These are phyloP conservation scores for Rhinoraja longicauda DNA, from an alignment of 2,797 vertebrate species.

Conservation along the genomic window DNA sequence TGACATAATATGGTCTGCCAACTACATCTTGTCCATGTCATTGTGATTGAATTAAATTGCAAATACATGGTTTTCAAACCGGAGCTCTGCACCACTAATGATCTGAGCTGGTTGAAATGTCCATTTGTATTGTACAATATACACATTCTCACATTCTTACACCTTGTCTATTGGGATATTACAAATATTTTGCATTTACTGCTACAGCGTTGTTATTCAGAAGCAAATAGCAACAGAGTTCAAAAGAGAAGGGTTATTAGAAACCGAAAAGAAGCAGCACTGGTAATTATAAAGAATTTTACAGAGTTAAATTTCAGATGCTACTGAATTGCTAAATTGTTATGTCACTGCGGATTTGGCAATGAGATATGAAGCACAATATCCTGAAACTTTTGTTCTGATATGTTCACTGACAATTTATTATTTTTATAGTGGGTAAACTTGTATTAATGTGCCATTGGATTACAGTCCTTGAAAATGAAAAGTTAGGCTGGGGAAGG, in stretches of 20 bases:
- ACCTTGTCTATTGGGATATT: background rate
- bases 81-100: background rate
- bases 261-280: background rate
- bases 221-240: background rate
- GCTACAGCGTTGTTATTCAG: background rate
- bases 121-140: background rate
- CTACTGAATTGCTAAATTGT: background rate
- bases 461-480: background rate
- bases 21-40: background rate
- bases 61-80: background rate
- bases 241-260: background rate
- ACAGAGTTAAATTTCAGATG: background rate
- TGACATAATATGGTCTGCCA: background rate
- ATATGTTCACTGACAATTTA: background rate
- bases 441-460: background rate
- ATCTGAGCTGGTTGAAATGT: background rate
- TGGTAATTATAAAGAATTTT: background rate
- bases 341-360: background rate
- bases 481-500: background rate
- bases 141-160: too few relatives aligned
- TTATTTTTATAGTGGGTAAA: background rate
- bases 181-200: background rate
- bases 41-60: background rate
- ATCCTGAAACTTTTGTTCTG: background rate
- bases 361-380: background rate